Evolutionary conservation across 2,113 vertebrate genomes (phyloP).

Genomic region (Orycteropus afer): DNA sequence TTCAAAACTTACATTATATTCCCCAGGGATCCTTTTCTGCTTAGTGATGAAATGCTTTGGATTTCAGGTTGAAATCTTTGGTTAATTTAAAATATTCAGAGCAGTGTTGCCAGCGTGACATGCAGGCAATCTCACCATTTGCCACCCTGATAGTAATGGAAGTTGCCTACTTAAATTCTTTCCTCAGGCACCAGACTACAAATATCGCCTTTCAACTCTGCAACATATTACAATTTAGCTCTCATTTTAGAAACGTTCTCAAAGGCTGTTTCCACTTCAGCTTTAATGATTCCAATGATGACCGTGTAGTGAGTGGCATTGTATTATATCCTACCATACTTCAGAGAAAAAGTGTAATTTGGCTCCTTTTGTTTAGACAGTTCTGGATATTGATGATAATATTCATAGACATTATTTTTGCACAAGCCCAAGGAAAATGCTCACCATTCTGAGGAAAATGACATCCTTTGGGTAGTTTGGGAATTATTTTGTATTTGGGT

Average conservation of each 20-base stretch:
- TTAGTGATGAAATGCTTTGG: background rate
- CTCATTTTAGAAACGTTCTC: background rate
- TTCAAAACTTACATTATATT: background rate
- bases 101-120: background rate
- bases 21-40: background rate
- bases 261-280: background rate
- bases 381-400: background rate
- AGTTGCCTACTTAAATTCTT: background rate
- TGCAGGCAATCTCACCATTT: rapidly evolving
- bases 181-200: background rate
- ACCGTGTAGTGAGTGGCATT: background rate
- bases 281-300: background rate
- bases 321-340: background rate
- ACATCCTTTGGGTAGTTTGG: background rate
- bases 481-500: background rate
- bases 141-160: background rate
- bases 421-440: background rate
- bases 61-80: background rate
- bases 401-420: background rate
- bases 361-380: background rate
- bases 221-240: background rate
- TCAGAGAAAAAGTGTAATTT: background rate
- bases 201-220: background rate
- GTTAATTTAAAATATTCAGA: constrained; percentile 1
- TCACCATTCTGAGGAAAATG: background rate